phyloP scores from a whole-genome alignment of 2,113 vertebrate genomes.

The Myotis brandtii region DNA sequence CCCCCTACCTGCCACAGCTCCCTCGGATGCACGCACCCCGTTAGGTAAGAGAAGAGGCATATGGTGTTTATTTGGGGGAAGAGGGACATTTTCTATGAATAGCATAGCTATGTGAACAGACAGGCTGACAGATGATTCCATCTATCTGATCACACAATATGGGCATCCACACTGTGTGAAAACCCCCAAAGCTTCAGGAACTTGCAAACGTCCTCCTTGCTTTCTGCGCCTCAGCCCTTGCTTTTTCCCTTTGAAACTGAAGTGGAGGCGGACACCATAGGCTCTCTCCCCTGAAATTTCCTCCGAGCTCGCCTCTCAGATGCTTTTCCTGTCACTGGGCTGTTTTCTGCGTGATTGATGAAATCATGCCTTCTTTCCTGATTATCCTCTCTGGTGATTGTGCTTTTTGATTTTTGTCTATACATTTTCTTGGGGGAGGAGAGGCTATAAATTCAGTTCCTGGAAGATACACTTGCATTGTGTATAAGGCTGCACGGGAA shows the following conservation, averaged over 20 bases:
- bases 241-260: not conserved
- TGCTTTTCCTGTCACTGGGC: not conserved
- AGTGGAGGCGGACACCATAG: not conserved
- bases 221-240: not conserved
- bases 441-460: not conserved
- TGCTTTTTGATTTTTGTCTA: not conserved
- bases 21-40: conserved; percentile 5
- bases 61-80: conserved; percentile 63
- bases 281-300: not conserved
- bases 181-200: conserved; percentile 67
- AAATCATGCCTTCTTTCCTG: not conserved
- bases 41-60: conserved; percentile 74
- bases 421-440: not conserved
- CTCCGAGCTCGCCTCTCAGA: not conserved
- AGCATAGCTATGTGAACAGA: conserved; percentile 72
- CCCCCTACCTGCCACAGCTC: not conserved
- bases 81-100: conserved; percentile 73
- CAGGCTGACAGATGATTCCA: conserved; percentile 78
- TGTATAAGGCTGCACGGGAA: not conserved
- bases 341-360: not conserved
- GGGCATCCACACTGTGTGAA: conserved; percentile 71
- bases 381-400: not conserved
- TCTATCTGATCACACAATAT: conserved; percentile 72
- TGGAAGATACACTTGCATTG: not conserved
- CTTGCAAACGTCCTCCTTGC: conserved; percentile 25